Evolutionary conservation across 2,797 vertebrate species (phyloP).

Genomic region (Neomorphus geoffroyi): DNA sequence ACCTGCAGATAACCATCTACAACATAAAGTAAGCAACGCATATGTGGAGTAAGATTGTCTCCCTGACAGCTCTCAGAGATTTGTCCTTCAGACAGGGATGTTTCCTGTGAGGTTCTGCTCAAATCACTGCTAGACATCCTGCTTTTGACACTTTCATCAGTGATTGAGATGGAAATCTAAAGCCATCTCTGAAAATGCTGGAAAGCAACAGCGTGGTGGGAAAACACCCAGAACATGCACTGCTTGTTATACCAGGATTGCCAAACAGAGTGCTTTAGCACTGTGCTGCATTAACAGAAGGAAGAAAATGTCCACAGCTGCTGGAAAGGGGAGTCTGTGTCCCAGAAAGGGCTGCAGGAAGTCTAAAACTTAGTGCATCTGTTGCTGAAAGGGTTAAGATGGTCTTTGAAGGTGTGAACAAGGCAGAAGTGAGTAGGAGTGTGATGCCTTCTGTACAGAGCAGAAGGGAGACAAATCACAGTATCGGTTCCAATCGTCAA

Average conservation of each 20-base stretch:
- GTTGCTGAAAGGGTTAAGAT: background rate
- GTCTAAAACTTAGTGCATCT: background rate
- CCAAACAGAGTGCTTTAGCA: background rate
- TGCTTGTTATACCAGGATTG: background rate
- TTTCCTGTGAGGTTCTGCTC: background rate
- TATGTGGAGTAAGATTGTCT: background rate
- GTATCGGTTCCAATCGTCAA: background rate
- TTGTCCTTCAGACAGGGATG: background rate
- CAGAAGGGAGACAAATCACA: background rate
- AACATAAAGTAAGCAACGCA: background rate
- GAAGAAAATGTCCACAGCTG: background rate
- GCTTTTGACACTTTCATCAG: background rate
- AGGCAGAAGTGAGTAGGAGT: background rate
- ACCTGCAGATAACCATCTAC: background rate
- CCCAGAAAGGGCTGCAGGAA: background rate
- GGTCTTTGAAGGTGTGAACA: background rate
- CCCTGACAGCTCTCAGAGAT: too few relatives aligned
- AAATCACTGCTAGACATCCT: background rate
- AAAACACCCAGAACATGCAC: background rate
- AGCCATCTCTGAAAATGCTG: background rate
- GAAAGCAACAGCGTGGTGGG: background rate
- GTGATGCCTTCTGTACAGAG: background rate
- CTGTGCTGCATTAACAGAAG: background rate
- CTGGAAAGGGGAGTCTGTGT: background rate
- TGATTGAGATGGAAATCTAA: background rate